These are phyloP conservation scores for Acanthacorydalis orientalis DNA, from an alignment of 2,888 invertebrate genomes.

Conservation along the genomic window DNA sequence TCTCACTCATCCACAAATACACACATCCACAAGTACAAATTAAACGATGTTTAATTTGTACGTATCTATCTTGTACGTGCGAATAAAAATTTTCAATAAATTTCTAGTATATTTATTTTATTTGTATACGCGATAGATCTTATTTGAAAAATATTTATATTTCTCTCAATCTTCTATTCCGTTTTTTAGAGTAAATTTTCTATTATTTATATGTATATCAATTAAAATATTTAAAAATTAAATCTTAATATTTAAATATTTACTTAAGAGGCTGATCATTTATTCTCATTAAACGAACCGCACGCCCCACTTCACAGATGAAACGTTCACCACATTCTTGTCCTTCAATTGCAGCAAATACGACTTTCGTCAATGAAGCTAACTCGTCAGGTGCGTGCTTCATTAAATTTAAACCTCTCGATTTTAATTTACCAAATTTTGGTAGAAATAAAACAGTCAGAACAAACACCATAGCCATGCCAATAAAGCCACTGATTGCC, in stretches of 20 bases:
- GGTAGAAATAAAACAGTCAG: slow-evolving; percentile 32
- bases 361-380: slow-evolving; percentile 23
- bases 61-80: too few species aligned
- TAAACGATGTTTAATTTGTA: too few species aligned
- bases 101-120: too few species aligned
- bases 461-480: slow-evolving; percentile 35
- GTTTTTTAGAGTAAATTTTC: too few species aligned
- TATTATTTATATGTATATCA: too few species aligned
- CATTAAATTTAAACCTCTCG: slow-evolving; percentile 14
- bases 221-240: too few species aligned
- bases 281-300: slow-evolving; percentile 16
- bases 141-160: too few species aligned
- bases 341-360: slow-evolving; percentile 28
- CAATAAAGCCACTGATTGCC: slow-evolving; percentile 38
- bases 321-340: slow-evolving; percentile 28
- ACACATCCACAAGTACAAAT: too few species aligned
- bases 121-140: too few species aligned
- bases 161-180: too few species aligned
- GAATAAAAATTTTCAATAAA: too few species aligned
- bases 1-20: too few species aligned
- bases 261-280: slow-evolving; percentile 16
- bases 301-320: slow-evolving; percentile 28
- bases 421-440: slow-evolving; percentile 22
- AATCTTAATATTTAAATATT: neutral
- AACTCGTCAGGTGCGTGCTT: slow-evolving; percentile 20